These are phyloP conservation scores for Galbula dea DNA, from an alignment of 2,113 vertebrate genomes.

Conservation along the genomic window DNA sequence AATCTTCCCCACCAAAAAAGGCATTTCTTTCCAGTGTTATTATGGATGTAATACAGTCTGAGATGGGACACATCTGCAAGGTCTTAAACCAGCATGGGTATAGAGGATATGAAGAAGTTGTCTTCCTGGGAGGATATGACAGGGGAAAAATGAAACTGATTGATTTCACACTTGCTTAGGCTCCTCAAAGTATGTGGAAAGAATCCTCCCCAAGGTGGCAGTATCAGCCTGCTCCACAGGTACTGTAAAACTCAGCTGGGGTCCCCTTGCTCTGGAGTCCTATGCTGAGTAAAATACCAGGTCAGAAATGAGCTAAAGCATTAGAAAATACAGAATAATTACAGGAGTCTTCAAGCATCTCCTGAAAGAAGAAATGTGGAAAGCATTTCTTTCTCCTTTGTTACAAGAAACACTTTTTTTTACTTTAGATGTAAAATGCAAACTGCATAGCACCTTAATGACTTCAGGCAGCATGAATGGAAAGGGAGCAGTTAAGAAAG, in stretches of 20 bases:
- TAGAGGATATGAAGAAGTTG: slow-evolving; percentile 41
- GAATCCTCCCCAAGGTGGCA: slow-evolving; percentile 71
- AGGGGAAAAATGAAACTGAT: neutral
- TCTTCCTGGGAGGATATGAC: slow-evolving; percentile 31
- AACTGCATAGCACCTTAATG: neutral
- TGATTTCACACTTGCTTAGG: neutral
- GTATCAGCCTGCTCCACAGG: slow-evolving; percentile 68
- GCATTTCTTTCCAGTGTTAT: neutral
- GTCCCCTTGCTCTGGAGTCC: neutral
- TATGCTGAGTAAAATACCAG: neutral
- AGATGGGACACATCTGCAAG: slow-evolving; percentile 40
- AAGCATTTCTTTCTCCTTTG: neutral
- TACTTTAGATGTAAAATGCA: neutral
- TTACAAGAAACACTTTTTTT: neutral
- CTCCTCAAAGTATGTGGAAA: neutral
- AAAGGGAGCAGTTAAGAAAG: neutral
- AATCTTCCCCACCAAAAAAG: neutral
- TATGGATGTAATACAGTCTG: neutral
- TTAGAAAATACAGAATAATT: neutral
- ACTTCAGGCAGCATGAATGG: neutral
- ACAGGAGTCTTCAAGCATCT: neutral
- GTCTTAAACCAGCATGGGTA: slow-evolving; percentile 9
- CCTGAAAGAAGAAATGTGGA: neutral
- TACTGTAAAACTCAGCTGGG: neutral
- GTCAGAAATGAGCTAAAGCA: neutral